Conservation (phyloP, 2,888 invertebrate genomes). For the Andrena bucephala region DNA sequence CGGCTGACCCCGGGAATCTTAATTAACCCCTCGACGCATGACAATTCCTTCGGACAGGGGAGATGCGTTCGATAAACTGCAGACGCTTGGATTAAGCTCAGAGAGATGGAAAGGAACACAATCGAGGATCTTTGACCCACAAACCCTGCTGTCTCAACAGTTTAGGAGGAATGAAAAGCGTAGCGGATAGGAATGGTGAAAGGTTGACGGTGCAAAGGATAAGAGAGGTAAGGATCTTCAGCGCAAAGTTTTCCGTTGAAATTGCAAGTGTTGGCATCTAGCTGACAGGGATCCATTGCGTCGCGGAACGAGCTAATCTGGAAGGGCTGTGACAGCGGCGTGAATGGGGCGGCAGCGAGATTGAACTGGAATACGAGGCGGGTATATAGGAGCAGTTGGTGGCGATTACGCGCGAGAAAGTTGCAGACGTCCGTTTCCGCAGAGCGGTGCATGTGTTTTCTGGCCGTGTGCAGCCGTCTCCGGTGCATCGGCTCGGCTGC, state of each 20-base stretch:
- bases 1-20: conserved; percentile 21
- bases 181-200: too few relatives aligned
- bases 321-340: neutral
- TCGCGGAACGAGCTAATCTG: neutral
- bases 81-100: conserved; percentile 3
- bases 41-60: conserved; percentile 20
- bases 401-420: conserved; percentile 30
- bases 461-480: conserved; percentile 19
- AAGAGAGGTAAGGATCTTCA: too few relatives aligned
- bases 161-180: neutral
- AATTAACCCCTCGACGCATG: conserved; percentile 57
- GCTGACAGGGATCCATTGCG: too few relatives aligned
- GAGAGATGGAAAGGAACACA: neutral
- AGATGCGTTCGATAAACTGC: conserved; percentile 22
- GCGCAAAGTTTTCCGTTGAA: too few relatives aligned
- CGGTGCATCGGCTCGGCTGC: conserved; percentile 20
- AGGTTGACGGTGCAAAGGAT: too few relatives aligned
- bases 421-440: conserved; percentile 18
- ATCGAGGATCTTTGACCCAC: neutral
- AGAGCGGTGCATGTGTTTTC: conserved; percentile 13
- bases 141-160: neutral
- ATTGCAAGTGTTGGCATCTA: too few relatives aligned
- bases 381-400: neutral
- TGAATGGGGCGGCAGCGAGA: neutral
- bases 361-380: conserved; percentile 1